Evolutionary conservation across 1,140 invertebrate species (phyloP), one percentile per base, ranked within the genome.

Genomic region (Zaprionus gabonicus): DNA sequence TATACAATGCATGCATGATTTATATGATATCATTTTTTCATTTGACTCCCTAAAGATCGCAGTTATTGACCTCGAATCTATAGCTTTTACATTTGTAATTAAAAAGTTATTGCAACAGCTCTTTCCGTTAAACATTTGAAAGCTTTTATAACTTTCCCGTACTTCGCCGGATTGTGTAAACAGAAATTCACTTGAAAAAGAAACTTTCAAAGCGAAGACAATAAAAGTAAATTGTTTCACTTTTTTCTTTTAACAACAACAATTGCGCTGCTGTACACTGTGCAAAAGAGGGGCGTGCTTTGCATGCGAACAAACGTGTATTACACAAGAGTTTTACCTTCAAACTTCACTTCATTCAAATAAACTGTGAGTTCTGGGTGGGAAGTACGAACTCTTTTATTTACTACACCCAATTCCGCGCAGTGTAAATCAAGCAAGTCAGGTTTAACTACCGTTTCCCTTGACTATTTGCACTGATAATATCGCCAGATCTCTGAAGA

Each of bases 191-290:
- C 28, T 51, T 51, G 25, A 28, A 25, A 58, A 57, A 57, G 44
- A 60, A 51, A 60, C 53, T 58, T 58, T 56, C 49, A 66, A 66
- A 41, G 31, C 23, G 36, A 28, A 15, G 49, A 64, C 49, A 64
- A 64, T 25, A 17, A 56, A 55, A 41, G 20, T 51, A 34, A 38
- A 56, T 56, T 55, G 23, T 28, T 44, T 28, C 53, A 44, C 64
- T 66, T 4, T 34, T 15, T 25, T 46, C n/a, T 17, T n/a, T 46
- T 15, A 38, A 38, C 46, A 25, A 51, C 17, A 28, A 41, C 5
- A 56, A 28, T 66, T 65, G 17, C 51, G 36, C 49, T 34, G 28
- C 23, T 51, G 20, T 53, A 65, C 23, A 53, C 34, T 38, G 31
- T n/a, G 13, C 49, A 65, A 53, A 13, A 9, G 31, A 51, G 31